A percentile compares a stretch with the other conserved stretches of the same genome.
phyloP scores from a whole-genome alignment of 2,888 invertebrate genomes.

The Limnephilus auricula region DNA sequence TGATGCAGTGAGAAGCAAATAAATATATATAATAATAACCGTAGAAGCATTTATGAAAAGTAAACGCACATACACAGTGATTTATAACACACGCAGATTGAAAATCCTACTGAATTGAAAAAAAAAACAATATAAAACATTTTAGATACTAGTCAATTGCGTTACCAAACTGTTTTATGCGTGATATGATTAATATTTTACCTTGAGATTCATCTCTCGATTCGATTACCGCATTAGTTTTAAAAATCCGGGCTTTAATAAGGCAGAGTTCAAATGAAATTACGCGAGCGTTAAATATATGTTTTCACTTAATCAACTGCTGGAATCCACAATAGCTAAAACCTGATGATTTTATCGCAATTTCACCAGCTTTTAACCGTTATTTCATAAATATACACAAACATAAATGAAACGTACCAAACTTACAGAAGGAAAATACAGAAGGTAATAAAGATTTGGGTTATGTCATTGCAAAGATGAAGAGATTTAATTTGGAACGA shows the following conservation, averaged over 20 bases:
- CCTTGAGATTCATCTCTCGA: neutral
- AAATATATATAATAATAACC: too few relatives aligned
- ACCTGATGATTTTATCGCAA: neutral
- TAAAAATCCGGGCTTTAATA: neutral
- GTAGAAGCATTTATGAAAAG: too few relatives aligned
- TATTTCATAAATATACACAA: neutral
- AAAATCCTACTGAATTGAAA: too few relatives aligned
- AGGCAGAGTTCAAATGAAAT: neutral
- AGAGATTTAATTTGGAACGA: constrained; percentile 2
- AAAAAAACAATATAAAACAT: too few relatives aligned
- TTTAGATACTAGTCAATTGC: neutral
- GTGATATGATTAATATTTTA: neutral
- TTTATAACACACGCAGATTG: too few relatives aligned
- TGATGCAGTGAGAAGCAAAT: too few relatives aligned
- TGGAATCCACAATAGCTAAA: neutral
- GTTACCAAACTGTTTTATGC: neutral
- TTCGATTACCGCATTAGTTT: neutral
- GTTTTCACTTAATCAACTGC: neutral
- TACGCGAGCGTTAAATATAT: neutral
- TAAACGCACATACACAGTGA: too few relatives aligned
- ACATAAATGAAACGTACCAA: neutral
- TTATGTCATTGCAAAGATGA: neutral
- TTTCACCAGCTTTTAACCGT: neutral
- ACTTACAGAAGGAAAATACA: neutral
- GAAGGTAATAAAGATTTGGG: neutral